Evolutionary conservation across 2,113 vertebrate species (phyloP).

Genomic region (Gila orcuttii): DNA sequence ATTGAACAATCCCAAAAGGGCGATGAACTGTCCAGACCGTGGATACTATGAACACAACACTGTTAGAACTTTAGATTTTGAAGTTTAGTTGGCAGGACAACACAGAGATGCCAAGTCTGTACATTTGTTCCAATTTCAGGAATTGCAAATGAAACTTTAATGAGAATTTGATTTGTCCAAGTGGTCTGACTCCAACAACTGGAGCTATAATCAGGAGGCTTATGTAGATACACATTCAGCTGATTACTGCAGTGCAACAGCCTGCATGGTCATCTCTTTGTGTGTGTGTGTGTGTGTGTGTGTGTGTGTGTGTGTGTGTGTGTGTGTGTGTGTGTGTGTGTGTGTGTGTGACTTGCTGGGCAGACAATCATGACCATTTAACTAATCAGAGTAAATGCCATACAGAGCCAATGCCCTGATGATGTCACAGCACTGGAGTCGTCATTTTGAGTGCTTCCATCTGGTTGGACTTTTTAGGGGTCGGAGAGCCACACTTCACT

Average conservation of each 20-base stretch:
- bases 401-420: conserved; percentile 38
- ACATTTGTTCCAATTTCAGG: conserved; percentile 37
- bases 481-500: conserved; percentile 39
- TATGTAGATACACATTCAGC: conserved; percentile 49
- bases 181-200: conserved; percentile 37
- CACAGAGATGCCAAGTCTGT: conserved; percentile 20
- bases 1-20: conserved; percentile 40
- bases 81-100: conserved; percentile 49
- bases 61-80: conserved; percentile 44
- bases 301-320: background rate
- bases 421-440: conserved; percentile 39
- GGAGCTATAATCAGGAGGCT: conserved; percentile 52
- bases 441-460: conserved; percentile 51
- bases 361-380: conserved; percentile 40
- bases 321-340: conserved; percentile 28
- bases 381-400: conserved; percentile 58
- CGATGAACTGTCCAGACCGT: background rate
- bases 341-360: background rate
- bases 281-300: conserved; percentile 5
- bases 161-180: conserved; percentile 42
- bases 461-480: conserved; percentile 46
- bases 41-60: conserved; percentile 30
- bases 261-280: conserved; percentile 44
- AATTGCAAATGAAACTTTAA: conserved; percentile 39
- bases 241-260: conserved; percentile 51